Base-by-base conservation (phyloP, 2,113 vertebrate genomes). In the Chaetura pelagica region DNA sequence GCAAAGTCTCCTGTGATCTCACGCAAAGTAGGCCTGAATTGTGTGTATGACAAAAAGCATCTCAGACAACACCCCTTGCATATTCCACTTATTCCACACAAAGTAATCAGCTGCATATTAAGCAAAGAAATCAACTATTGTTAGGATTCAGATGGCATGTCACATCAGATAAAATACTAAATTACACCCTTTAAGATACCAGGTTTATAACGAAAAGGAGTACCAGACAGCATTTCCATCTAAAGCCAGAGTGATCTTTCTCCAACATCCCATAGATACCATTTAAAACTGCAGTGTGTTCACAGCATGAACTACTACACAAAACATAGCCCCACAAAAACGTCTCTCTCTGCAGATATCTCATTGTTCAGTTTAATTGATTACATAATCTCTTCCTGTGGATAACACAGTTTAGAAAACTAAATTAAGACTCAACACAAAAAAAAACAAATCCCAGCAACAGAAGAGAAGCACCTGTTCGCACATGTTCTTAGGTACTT, bases 231-330 rank as follows among this genome's bases (percentile, higher is more conserved):
- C 7, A 84, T n/a, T 90, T 81, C 11, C 20, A 29, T 5, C 29
- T 42, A 38, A 51, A 59, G 11, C 24, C 8, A 52, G 72, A 52
- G 72, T n/a, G 12, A 59, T 51, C 19, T 24, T 83, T 58, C 42
- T 32, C 55, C 52, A 74, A 2, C 6, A 30, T 15, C 18, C n/a
- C 48, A 63, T 0, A 26, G 15, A 55, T 4, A n/a, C 0, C 2
- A 72, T 13, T 71, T 4, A 67, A 57, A 78, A 35, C 2, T 68
- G 23, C 48, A 51, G 5, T 13, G 10, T 15, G 6, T 15, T 40
- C 48, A 81, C 19, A 74, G 63, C 49, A 68, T 17, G 9, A 71
- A 22, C 61, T 51, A 27, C 59, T 46, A 55, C 15, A 78, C 19
- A 64, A 40, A 59, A 64, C 16, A 55, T 0, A 57, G 10, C 16